These are phyloP conservation scores for Lasius fuliginosus DNA, from an alignment of 2,888 invertebrate genomes.

Conservation along the genomic window DNA sequence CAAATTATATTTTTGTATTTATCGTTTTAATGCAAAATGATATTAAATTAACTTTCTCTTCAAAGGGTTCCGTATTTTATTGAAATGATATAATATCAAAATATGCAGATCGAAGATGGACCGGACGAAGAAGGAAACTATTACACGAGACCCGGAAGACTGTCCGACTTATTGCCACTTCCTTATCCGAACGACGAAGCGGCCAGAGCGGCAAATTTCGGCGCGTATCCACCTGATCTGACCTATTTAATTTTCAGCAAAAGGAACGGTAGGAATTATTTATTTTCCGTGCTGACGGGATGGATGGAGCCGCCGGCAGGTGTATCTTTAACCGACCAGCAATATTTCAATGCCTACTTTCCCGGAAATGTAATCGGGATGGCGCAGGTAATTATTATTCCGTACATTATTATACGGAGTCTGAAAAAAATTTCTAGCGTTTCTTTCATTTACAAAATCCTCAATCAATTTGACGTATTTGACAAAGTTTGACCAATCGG, in stretches of 20 bases:
- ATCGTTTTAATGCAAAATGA: not conserved
- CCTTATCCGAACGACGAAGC: constrained; percentile 98
- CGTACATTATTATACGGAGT: not conserved
- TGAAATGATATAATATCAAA: not conserved
- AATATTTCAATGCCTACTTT: constrained; percentile 99
- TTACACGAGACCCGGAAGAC: constrained; percentile 96
- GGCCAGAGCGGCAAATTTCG: constrained; percentile 97
- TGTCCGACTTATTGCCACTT: constrained; percentile 95
- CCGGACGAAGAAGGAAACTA: constrained; percentile 95
- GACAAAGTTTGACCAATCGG: not conserved
- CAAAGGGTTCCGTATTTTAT: not conserved
- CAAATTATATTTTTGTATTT: not conserved
- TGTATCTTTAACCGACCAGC: constrained; percentile 93
- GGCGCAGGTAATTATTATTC: constrained; percentile 89
- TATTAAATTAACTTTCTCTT: not conserved
- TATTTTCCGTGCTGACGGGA: constrained; percentile 97
- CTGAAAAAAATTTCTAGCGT: not conserved
- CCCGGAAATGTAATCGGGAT: constrained; percentile 98
- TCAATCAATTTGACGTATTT: not conserved
- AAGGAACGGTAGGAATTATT: constrained; percentile 96
- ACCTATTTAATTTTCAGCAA: constrained; percentile 94
- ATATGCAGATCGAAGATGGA: constrained; percentile 91
- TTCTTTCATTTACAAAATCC: not conserved
- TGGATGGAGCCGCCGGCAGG: constrained; percentile 98
- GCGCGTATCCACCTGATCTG: constrained; percentile 98